Conservation (phyloP, 2,888 invertebrate genomes). For the Rhogogaster chlorosoma region DNA sequence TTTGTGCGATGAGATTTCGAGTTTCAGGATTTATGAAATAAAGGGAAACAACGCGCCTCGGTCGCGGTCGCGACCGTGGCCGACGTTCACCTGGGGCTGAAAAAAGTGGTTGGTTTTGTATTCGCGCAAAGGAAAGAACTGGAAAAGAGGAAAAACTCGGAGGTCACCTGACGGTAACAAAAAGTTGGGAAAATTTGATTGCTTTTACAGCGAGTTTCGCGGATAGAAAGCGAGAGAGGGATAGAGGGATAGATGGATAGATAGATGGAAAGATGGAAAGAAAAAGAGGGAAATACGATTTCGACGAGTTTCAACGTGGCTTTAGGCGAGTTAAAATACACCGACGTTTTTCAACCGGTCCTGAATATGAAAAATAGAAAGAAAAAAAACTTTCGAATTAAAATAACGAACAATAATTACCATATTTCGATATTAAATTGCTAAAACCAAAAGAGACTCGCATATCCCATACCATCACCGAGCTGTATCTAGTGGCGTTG, state of each 20-base stretch:
- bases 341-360: neutral
- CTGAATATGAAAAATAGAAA: neutral
- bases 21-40: slow-evolving; percentile 30
- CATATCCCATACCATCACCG: neutral
- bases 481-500: neutral
- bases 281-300: slow-evolving; percentile 12
- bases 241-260: neutral
- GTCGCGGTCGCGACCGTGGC: neutral
- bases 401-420: slow-evolving; percentile 18
- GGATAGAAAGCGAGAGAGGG: neutral
- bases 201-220: slow-evolving; percentile 26
- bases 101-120: slow-evolving; percentile 1
- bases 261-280: neutral
- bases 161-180: slow-evolving; percentile 14
- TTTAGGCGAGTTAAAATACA: slow-evolving; percentile 22
- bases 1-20: slow-evolving; percentile 12
- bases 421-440: slow-evolving; percentile 6
- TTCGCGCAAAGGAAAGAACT: neutral
- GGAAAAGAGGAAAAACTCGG: neutral
- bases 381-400: neutral
- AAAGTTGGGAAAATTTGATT: slow-evolving; percentile 46
- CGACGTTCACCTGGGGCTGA: neutral
- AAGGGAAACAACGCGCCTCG: neutral
- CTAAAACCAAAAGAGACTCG: neutral
- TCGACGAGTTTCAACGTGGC: slow-evolving; percentile 27